These are phyloP conservation scores for Oophaga pumilio DNA, from an alignment of 2,113 vertebrate genomes.

Conservation along the genomic window DNA sequence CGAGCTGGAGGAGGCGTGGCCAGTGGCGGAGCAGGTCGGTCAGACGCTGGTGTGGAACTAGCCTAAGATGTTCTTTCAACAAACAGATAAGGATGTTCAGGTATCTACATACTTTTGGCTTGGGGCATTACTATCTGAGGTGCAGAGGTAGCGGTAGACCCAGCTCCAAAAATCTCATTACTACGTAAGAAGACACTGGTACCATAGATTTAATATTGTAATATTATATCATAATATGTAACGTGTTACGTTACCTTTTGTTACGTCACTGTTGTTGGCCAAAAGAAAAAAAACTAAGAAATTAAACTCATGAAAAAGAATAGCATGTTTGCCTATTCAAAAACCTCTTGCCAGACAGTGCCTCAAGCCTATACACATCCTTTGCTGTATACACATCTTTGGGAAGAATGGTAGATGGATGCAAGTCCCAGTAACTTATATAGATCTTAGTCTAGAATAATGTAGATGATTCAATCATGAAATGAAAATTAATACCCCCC, in stretches of 20 bases:
- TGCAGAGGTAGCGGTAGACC: neutral
- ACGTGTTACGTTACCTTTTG: neutral
- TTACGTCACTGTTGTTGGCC: neutral
- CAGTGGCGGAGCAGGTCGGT: too few species aligned
- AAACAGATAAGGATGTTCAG: neutral
- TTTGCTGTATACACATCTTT: constrained; percentile 13
- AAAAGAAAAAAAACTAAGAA: neutral
- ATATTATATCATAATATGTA: too few species aligned
- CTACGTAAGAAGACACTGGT: too few species aligned
- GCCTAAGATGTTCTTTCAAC: too few species aligned
- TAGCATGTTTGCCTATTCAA: neutral
- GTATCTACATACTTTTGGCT: neutral
- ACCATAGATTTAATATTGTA: too few species aligned
- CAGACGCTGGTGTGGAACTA: too few species aligned
- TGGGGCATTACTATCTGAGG: neutral
- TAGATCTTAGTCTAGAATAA: constrained; percentile 26
- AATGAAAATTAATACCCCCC: constrained; percentile 12
- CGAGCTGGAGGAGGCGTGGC: too few species aligned
- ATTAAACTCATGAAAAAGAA: neutral
- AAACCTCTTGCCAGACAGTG: neutral
- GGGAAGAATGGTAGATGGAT: constrained; percentile 1
- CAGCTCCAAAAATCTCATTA: too few species aligned
- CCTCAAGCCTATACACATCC: constrained; percentile 45
- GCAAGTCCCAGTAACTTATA: constrained; percentile 18
- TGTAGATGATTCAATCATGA: neutral